Conservation (phyloP, 2,888 invertebrate genomes). For the Agrotis clavis region DNA sequence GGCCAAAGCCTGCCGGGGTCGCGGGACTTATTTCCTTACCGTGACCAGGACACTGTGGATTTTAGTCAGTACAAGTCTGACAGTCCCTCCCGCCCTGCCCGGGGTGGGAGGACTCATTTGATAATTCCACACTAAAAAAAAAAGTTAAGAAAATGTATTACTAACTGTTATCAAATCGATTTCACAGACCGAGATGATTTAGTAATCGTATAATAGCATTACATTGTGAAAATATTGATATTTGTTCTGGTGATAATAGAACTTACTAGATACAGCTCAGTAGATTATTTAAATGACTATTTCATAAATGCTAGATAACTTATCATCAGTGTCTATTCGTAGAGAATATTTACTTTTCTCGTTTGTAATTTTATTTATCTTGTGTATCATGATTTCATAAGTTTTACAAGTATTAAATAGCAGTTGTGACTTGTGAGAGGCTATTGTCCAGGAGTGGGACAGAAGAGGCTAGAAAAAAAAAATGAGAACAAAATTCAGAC, state of each 20-base stretch:
- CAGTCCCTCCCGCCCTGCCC: no score
- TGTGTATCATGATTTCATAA: constrained; percentile 1
- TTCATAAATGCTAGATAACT: constrained; percentile 6
- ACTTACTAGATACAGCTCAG: not conserved
- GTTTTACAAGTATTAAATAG: not conserved
- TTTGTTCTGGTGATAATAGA: not conserved
- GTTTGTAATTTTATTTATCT: not conserved
- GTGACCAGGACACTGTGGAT: no score
- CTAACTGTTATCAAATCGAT: not conserved
- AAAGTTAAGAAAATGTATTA: not conserved
- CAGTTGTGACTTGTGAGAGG: no score
- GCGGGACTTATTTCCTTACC: no score
- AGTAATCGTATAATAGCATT: not conserved
- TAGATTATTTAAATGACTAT: constrained; percentile 14
- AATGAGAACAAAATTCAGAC: not conserved
- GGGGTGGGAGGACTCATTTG: no score
- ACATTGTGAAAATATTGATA: not conserved
- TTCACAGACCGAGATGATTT: not conserved
- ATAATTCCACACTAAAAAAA: no score
- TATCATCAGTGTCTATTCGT: constrained; percentile 16
- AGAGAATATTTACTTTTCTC: constrained; percentile 5
- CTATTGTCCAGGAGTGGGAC: no score
- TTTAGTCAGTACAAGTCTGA: no score
- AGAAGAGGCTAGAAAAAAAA: no score
- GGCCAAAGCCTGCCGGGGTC: no score